Evolutionary conservation across 1,140 invertebrate species (phyloP).

Genomic region (Ooceraea biroi): DNA sequence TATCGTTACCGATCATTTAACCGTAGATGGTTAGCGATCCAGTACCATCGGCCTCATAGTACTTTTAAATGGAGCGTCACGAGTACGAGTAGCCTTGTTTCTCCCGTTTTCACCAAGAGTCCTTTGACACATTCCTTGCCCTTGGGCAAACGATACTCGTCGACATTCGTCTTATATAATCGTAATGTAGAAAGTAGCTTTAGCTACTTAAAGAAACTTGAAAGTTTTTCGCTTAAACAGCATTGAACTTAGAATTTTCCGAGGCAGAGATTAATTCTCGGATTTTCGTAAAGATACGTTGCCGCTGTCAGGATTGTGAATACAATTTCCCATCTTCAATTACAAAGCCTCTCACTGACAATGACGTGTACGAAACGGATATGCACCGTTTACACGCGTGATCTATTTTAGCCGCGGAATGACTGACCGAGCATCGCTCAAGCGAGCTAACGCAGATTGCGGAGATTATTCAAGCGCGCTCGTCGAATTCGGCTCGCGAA

Average conservation of each 20-base stretch:
- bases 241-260: too few species aligned
- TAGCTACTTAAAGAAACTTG: too few species aligned
- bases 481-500: constrained; percentile 40
- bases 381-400: constrained; percentile 25
- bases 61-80: constrained; percentile 66
- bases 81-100: not conserved
- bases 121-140: too few species aligned
- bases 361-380: constrained; percentile 43
- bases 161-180: not conserved
- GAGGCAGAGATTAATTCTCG: not conserved
- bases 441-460: constrained; percentile 43
- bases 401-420: constrained; percentile 51
- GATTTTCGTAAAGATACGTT: not conserved
- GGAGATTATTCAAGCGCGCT: constrained; percentile 49
- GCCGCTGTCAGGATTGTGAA: not conserved
- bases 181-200: too few species aligned
- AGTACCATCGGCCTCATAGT: constrained; percentile 50
- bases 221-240: too few species aligned
- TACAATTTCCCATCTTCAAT: constrained; percentile 8
- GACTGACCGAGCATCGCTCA: constrained; percentile 39
- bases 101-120: not conserved
- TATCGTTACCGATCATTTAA: constrained; percentile 73
- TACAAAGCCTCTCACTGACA: constrained; percentile 36
- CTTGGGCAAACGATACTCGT: not conserved
- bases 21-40: constrained; percentile 51